Base-by-base conservation (phyloP, 92 coral and sea anemone species). In the Diadumene lineata region DNA sequence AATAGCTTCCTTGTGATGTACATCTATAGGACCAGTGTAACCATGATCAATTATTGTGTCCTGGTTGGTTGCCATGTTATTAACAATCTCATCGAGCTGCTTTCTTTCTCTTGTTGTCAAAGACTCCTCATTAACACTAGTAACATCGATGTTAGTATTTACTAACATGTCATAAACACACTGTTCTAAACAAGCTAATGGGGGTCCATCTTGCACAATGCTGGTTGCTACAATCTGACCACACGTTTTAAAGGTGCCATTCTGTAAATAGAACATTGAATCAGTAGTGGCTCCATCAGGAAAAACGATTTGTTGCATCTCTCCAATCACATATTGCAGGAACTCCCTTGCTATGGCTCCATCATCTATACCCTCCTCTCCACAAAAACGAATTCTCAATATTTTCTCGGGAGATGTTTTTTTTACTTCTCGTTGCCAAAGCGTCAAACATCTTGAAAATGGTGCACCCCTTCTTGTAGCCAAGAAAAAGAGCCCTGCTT, bases 291-390 rank as follows among this genome's bases (percentile, higher is more conserved):
- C 65, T 4, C 90, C 94, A 74, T 86, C 64, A 19, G 88, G 88
- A 68, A 89, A 89, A 70, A 85, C 64, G 1, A 43, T 69, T 25
- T 34, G 27, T 33, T 87, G 82, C 50, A 85, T 76, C 34, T 79
- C 64, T 1, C 73, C 60, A n/a, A 89, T 57, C 25, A 82, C 71
- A 65, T 72, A 44, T 6, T 88, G 63, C 38, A 86, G 74, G 62
- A 81, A 90, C 79, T 90, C 89, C 31, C 69, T 75, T 32, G 90
- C 77, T 67, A 89, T 44, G 64, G 88, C 90, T 32, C 90, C 90
- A 26, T 69, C 50, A 44, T 85, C 90, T 57, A 85, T 89, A 27
- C 88, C 94, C 62, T 64, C 30, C 62, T 90, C 89, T 11, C 94
- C 94, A 51, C 67, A 50, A 51, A 46, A 89, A 27, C 74, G 78